Percentiles rank a stretch among this genome's conserved stretches.
These are phyloP conservation scores for Agrenia bidenticulata DNA, from an alignment of 2,888 invertebrate species.

Conservation along the genomic window DNA sequence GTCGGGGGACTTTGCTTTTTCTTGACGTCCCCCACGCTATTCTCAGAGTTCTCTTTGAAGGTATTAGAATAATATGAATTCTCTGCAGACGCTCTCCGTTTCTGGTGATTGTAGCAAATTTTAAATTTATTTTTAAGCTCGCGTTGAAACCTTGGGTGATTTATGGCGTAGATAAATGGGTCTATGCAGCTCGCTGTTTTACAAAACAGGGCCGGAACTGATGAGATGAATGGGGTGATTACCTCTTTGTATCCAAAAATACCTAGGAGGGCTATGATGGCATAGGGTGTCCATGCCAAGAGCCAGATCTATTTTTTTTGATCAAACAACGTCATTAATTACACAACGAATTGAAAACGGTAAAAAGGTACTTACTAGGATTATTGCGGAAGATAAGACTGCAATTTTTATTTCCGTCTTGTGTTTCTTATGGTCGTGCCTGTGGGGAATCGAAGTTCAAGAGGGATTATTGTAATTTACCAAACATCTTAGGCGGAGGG, in stretches of 20 bases:
- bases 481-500: too few species aligned
- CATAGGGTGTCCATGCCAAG: slow-evolving; percentile 79
- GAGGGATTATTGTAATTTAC: too few species aligned
- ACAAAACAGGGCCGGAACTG: slow-evolving; percentile 77
- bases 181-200: slow-evolving; percentile 79
- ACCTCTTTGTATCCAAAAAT: slow-evolving; percentile 66
- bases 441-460: slow-evolving; percentile 38
- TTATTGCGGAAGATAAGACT: slow-evolving; percentile 67
- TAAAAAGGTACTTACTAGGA: too few species aligned
- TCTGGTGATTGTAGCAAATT: neutral
- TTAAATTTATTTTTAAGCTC: slow-evolving; percentile 61
- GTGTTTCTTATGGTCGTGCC: slow-evolving; percentile 66
- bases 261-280: slow-evolving; percentile 72
- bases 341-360: too few species aligned
- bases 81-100: neutral
- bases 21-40: too few species aligned
- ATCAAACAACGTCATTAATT: too few species aligned
- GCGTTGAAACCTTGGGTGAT: slow-evolving; percentile 72
- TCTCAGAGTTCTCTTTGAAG: neutral
- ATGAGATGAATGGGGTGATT: slow-evolving; percentile 69
- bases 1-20: too few species aligned
- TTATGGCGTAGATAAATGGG: slow-evolving; percentile 76
- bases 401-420: slow-evolving; percentile 70
- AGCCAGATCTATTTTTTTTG: too few species aligned
- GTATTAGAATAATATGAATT: slow-evolving; percentile 6